These are phyloP conservation scores for Parasteatoda tepidariorum DNA, from an alignment of 1,140 invertebrate genomes.

Conservation along the genomic window DNA sequence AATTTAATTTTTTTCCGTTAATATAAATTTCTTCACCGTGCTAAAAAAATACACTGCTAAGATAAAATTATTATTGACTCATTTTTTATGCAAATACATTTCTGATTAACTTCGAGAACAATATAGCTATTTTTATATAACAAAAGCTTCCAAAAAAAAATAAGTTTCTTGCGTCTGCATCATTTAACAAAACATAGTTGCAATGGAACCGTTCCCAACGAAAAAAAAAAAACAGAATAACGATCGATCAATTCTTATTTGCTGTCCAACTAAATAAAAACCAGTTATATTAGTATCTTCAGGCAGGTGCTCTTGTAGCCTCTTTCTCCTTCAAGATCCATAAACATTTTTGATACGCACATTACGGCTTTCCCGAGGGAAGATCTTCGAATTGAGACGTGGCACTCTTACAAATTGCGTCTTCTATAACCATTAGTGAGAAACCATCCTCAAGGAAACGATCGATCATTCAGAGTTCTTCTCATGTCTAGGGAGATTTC, in stretches of 20 bases:
- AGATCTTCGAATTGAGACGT: slow-evolving; percentile 54
- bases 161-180: too few relatives aligned
- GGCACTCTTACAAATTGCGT: slow-evolving; percentile 54
- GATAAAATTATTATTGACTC: not conserved
- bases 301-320: not conserved
- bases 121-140: not conserved
- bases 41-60: too few relatives aligned
- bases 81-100: not conserved
- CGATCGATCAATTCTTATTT: not conserved
- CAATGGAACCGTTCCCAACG: too few relatives aligned
- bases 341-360: slow-evolving; percentile 47
- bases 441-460: slow-evolving; percentile 4
- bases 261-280: not conserved
- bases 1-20: too few relatives aligned
- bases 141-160: not conserved
- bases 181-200: too few relatives aligned
- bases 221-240: not conserved
- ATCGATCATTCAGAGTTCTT: slow-evolving; percentile 32
- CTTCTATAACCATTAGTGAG: slow-evolving; percentile 44
- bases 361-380: slow-evolving; percentile 28
- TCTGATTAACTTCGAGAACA: too few relatives aligned
- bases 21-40: too few relatives aligned
- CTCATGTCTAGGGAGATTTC: slow-evolving; percentile 4
- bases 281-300: not conserved
- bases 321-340: slow-evolving; percentile 24